phyloP scores from a whole-genome alignment of 2,888 invertebrate species.

The Pseudanteris insignis region DNA sequence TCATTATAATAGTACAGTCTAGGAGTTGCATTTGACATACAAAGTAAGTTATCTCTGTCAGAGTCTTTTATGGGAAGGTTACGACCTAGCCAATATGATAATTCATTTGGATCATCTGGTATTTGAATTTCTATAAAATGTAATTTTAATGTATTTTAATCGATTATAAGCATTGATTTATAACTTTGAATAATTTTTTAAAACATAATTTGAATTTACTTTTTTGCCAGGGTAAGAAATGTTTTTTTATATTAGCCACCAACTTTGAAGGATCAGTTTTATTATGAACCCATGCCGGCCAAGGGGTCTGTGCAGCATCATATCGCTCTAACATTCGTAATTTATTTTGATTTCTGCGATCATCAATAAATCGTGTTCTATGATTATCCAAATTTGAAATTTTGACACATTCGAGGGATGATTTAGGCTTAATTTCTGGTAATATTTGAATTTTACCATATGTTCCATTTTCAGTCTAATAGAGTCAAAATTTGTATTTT shows the following conservation, averaged over 20 bases:
- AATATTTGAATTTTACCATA: constrained; percentile 31
- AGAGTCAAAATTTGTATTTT: too few species aligned
- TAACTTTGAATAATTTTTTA: too few species aligned
- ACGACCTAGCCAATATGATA: constrained; percentile 39
- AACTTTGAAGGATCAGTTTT: constrained; percentile 25
- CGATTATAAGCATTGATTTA: too few species aligned
- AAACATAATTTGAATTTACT: constrained; percentile 10
- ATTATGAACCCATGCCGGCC: constrained; percentile 39
- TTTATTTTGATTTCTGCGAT: constrained; percentile 4
- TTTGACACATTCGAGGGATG: constrained; percentile 20
- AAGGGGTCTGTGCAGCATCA: constrained; percentile 28
- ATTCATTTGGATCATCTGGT: constrained; percentile 38
- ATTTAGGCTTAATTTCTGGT: constrained; percentile 27
- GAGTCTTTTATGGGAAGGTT: constrained; percentile 35
- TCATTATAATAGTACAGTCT: constrained; percentile 35
- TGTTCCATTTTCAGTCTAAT: constrained; percentile 8
- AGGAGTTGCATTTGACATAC: constrained; percentile 34
- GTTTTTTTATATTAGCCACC: constrained; percentile 17
- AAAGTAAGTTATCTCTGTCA: constrained; percentile 23
- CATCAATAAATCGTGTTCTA: constrained; percentile 1
- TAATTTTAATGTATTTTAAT: background rate
- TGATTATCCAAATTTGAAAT: constrained; percentile 27
- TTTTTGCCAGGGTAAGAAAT: constrained; percentile 27
- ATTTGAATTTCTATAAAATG: constrained; percentile 26
- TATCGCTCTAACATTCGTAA: constrained; percentile 17